These are phyloP conservation scores for Leuctra nigra DNA, from an alignment of 2,888 invertebrate species.

Conservation along the genomic window DNA sequence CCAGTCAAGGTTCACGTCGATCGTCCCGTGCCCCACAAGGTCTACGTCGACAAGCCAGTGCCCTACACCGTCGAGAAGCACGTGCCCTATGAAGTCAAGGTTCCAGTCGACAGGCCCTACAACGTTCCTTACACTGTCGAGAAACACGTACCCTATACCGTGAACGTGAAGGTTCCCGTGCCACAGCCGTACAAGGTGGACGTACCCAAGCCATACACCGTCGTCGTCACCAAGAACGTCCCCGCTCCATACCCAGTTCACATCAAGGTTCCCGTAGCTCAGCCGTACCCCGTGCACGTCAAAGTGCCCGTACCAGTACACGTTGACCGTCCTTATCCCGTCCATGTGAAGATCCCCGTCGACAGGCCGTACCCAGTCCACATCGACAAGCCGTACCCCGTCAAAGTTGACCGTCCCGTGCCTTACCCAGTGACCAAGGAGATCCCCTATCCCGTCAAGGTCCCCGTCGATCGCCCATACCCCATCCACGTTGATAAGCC, in stretches of 20 bases:
- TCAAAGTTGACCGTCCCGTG: conserved; percentile 34
- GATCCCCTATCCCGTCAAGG: conserved; percentile 55
- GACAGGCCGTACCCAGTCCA: conserved; percentile 64
- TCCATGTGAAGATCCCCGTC: conserved; percentile 59
- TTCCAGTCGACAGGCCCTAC: conserved; percentile 61
- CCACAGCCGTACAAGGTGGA: conserved; percentile 30
- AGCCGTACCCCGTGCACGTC: conserved; percentile 46
- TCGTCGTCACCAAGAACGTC: conserved; percentile 45
- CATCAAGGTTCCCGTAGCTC: conserved; percentile 56
- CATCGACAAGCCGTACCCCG: conserved; percentile 63
- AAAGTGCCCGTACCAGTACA: conserved; percentile 25
- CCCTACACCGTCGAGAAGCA: conserved; percentile 39
- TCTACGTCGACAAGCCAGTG: conserved; percentile 24
- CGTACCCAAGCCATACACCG: conserved; percentile 54
- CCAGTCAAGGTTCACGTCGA: conserved; percentile 40
- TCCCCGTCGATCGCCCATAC: conserved; percentile 63
- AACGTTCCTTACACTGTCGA: conserved; percentile 59
- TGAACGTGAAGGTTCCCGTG: conserved; percentile 27
- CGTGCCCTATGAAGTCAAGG: conserved; percentile 59
- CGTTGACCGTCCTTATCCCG: conserved; percentile 24
- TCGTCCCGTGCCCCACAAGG: conserved; percentile 56
- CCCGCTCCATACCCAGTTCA: conserved; percentile 48
- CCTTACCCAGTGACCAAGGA: conserved; percentile 59
- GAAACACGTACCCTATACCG: conserved; percentile 38
- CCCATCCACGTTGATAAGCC: conserved; percentile 55